Percentiles rank a stretch among this genome's conserved stretches.
Conservation (phyloP, 2,888 invertebrate genomes). For the Meteorus colon region DNA sequence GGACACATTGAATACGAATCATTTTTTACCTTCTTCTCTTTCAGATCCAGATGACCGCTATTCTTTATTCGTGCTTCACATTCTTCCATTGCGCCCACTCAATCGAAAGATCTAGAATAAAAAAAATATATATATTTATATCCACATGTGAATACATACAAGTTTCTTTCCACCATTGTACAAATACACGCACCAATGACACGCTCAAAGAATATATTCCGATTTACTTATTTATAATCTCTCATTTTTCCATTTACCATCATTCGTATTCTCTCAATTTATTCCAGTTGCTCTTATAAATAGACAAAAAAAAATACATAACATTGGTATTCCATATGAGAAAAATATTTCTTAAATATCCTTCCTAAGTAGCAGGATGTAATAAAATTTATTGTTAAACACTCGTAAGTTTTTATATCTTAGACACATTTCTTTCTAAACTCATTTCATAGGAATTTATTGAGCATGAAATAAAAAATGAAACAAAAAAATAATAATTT, state of each 20-base stretch:
- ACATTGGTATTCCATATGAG: too few species aligned
- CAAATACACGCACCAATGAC: too few species aligned
- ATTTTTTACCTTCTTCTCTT: slow-evolving; percentile 34
- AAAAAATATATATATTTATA: neutral
- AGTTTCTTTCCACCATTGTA: too few species aligned
- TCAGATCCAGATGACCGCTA: slow-evolving; percentile 22
- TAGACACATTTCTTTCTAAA: neutral
- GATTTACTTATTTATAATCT: too few species aligned
- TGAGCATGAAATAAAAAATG: neutral
- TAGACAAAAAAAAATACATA: too few species aligned
- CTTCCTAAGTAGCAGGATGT: neutral
- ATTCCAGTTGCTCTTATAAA: too few species aligned
- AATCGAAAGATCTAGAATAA: neutral
- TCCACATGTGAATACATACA: neutral
- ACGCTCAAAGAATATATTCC: too few species aligned
- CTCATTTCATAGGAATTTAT: neutral
- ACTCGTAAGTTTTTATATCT: neutral
- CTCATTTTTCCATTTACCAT: too few species aligned
- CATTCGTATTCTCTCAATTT: too few species aligned
- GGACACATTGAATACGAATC: neutral
- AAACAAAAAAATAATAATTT: neutral
- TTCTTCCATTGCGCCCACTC: neutral
- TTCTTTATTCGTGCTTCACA: slow-evolving; percentile 16
- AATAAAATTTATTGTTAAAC: neutral
- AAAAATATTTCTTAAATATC: too few species aligned